Percentiles rank a stretch among this genome's conserved stretches.
Evolutionary conservation across 1,140 invertebrate species (phyloP).

Genomic region (Anastrepha ludens): DNA sequence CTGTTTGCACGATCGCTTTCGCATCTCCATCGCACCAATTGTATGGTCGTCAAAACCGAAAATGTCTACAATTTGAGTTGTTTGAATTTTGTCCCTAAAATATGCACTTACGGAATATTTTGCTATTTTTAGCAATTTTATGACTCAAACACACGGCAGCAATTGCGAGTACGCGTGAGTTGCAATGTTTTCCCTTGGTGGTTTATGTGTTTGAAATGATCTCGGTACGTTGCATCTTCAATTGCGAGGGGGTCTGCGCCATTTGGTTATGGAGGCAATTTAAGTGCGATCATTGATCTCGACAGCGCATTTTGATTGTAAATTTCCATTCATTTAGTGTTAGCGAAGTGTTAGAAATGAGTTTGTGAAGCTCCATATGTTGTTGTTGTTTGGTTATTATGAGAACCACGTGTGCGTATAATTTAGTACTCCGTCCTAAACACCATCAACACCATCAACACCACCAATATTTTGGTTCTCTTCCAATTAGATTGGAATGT

Average conservation of each 20-base stretch:
- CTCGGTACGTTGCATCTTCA: neutral
- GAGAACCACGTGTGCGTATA: neutral
- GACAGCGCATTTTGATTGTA: conserved; percentile 22
- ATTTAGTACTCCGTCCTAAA: neutral
- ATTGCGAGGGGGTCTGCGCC: conserved; percentile 16
- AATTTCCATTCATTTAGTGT: conserved; percentile 42
- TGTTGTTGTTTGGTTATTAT: neutral
- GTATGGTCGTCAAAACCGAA: neutral
- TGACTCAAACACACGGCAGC: conserved; percentile 33
- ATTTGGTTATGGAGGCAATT: neutral
- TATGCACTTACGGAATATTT: neutral
- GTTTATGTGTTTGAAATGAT: conserved; percentile 47
- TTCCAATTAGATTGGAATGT: no score
- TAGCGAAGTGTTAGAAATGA: conserved; percentile 3
- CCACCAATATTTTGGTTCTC: neutral
- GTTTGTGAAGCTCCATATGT: neutral
- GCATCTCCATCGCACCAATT: neutral
- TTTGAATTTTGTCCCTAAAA: neutral
- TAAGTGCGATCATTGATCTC: conserved; percentile 54
- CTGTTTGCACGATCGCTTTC: conserved; percentile 45
- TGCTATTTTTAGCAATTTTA: conserved; percentile 34
- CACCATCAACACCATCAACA: no score
- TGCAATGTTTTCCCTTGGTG: conserved; percentile 2
- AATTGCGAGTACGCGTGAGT: conserved; percentile 39
- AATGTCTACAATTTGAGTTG: neutral